Evolutionary conservation across 2,113 vertebrate species (phyloP).

Genomic region (Puntigrus tetrazona): DNA sequence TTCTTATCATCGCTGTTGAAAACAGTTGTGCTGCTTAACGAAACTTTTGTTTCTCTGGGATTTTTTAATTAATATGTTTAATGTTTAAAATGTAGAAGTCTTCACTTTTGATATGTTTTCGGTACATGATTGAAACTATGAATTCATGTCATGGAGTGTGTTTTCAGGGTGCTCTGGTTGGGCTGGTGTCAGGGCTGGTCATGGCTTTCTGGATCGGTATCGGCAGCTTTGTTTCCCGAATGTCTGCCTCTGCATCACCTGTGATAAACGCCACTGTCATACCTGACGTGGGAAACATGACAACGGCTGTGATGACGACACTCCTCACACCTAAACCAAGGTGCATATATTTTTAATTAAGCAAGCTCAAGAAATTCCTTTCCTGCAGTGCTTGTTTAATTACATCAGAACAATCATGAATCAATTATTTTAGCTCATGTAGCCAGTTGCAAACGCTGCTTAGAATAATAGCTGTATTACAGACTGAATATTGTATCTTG

Average conservation of each 20-base stretch:
- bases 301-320: slow-evolving; percentile 64
- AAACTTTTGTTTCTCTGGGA: too few relatives aligned
- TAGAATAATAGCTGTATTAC: background rate
- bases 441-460: background rate
- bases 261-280: slow-evolving; percentile 62
- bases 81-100: too few relatives aligned
- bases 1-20: too few relatives aligned
- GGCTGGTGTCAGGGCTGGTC: slow-evolving; percentile 80
- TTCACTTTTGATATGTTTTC: background rate
- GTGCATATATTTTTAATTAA: slow-evolving; percentile 61
- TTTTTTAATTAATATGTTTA: too few relatives aligned
- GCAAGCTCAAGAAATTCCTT: background rate
- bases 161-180: slow-evolving; percentile 83
- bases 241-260: background rate
- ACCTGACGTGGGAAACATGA: slow-evolving; percentile 71
- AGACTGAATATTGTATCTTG: background rate
- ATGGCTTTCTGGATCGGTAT: slow-evolving; percentile 98
- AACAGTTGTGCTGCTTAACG: too few relatives aligned
- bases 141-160: background rate
- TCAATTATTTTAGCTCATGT: background rate
- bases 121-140: background rate
- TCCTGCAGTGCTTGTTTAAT: background rate
- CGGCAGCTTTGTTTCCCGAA: slow-evolving; percentile 76
- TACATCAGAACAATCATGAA: background rate
- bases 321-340: slow-evolving; percentile 65